Evolutionary conservation across 92 coral and sea anemone genomes (phyloP).

Genomic region (Bergia sp.): DNA sequence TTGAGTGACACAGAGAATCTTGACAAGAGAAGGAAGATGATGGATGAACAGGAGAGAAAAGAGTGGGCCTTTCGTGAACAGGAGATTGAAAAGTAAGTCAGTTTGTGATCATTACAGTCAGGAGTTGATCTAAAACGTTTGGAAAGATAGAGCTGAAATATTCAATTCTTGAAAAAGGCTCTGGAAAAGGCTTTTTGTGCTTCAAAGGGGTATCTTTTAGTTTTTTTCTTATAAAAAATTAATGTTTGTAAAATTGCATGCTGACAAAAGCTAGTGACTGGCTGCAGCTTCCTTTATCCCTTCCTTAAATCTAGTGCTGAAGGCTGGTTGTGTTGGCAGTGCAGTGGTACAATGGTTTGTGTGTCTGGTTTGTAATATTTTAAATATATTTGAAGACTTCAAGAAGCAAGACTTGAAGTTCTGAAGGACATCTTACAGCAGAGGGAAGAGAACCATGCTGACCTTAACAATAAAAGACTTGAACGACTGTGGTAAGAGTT

Average conservation of each 20-base stretch:
- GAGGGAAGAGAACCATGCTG: slow-evolving; percentile 95
- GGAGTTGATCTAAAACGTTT: background rate
- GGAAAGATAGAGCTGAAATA: too few relatives aligned
- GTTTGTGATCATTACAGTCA: background rate
- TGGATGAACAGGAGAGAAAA: slow-evolving; percentile 97
- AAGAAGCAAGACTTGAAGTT: slow-evolving; percentile 93
- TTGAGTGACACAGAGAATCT: slow-evolving; percentile 87
- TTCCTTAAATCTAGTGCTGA: too few relatives aligned
- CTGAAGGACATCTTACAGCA: slow-evolving; percentile 89
- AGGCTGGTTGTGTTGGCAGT: background rate
- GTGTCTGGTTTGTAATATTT: background rate
- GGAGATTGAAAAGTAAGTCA: slow-evolving; percentile 93
- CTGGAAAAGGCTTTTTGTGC: too few relatives aligned
- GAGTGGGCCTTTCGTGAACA: slow-evolving; percentile 97
- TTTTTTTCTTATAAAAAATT: too few relatives aligned
- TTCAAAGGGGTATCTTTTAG: too few relatives aligned
- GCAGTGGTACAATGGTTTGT: background rate
- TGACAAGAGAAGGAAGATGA: slow-evolving; percentile 92
- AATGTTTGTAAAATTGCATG: too few relatives aligned
- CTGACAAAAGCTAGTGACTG: too few relatives aligned
- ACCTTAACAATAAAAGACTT: slow-evolving; percentile 84
- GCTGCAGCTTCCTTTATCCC: too few relatives aligned
- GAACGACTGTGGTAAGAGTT: slow-evolving; percentile 87
- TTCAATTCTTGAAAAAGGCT: too few relatives aligned
- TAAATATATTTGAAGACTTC: slow-evolving; percentile 61